Evolutionary conservation across 2,888 invertebrate genomes (phyloP).

Genomic region (Saturnia pavonia): DNA sequence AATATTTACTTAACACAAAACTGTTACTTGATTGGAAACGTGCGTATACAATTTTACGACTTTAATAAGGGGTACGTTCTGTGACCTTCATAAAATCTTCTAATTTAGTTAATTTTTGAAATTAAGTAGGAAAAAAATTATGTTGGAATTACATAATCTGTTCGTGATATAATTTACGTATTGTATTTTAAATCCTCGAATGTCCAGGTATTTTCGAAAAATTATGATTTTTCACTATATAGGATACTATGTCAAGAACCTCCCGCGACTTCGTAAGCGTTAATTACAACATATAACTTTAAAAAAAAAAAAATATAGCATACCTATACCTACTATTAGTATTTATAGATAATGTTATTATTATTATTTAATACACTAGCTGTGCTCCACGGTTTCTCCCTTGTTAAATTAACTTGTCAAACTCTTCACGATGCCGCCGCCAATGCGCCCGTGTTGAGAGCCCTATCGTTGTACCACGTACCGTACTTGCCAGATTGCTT

Average conservation of each 20-base stretch:
- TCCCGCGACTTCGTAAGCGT: neutral
- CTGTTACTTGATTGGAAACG: neutral
- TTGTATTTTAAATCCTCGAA: neutral
- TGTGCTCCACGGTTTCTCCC: no score
- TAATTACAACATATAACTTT: neutral
- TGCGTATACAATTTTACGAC: conserved; percentile 2
- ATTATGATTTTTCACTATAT: no score
- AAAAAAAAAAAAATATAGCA: neutral
- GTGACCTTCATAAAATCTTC: neutral
- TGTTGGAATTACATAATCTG: neutral
- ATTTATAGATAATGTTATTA: no score
- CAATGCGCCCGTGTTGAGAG: no score
- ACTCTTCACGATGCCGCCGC: no score
- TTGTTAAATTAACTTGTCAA: no score
- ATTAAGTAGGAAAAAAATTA: no score
- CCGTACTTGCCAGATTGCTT: no score
- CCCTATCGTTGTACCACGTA: no score
- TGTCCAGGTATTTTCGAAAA: neutral
- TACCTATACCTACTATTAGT: neutral
- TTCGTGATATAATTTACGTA: neutral
- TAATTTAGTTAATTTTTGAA: neutral
- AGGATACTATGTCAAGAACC: neutral
- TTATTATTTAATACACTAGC: no score
- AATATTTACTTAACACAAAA: conserved; percentile 9
- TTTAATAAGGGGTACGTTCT: neutral